Evolutionary conservation across 1,140 invertebrate species (phyloP).

Genomic region (Lepidurus apus): DNA sequence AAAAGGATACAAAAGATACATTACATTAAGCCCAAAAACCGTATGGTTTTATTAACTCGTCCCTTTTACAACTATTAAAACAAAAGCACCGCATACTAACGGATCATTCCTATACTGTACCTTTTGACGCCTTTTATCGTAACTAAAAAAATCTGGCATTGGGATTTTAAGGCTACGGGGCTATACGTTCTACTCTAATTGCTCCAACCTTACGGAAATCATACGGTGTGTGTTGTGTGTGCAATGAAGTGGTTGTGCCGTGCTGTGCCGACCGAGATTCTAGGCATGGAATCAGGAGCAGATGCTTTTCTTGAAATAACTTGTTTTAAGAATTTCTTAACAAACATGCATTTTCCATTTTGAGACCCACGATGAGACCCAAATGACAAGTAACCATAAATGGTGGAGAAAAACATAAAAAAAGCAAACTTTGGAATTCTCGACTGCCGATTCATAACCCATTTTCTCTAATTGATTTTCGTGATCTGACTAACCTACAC

Average conservation of each 20-base stretch:
- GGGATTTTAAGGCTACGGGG: not conserved
- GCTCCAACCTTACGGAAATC: not conserved
- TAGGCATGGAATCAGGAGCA: no score
- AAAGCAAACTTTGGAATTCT: no score
- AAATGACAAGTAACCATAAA: no score
- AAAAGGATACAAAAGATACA: not conserved
- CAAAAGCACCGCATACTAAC: not conserved
- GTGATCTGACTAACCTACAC: no score
- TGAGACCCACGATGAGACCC: no score
- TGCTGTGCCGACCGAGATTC: not conserved
- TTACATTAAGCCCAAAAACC: not conserved
- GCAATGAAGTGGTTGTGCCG: not conserved
- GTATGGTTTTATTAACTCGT: not conserved
- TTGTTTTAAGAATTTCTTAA: no score
- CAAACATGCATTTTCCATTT: no score
- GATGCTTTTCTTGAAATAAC: no score
- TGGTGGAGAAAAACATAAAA: no score
- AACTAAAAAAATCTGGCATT: not conserved
- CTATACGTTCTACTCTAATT: constrained; percentile 15
- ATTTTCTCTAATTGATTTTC: no score
- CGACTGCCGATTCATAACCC: no score
- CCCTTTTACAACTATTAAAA: not conserved
- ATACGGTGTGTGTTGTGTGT: not conserved
- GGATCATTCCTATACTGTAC: not conserved
- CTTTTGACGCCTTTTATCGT: not conserved